phyloP scores from a whole-genome alignment of 2,888 invertebrate species.

The Agrotis clavis region DNA sequence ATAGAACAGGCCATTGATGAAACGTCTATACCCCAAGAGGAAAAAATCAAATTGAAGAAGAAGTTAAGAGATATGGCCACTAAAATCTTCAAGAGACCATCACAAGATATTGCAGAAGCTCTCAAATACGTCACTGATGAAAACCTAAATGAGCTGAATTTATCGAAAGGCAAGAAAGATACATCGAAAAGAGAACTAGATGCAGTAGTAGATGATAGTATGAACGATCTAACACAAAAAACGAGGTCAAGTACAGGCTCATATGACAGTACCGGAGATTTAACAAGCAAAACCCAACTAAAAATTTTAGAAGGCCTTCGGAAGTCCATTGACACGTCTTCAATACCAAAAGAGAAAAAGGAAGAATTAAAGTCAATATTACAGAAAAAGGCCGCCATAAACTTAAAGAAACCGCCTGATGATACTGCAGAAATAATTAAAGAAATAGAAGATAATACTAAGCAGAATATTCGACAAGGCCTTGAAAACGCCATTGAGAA shows the following conservation, averaged over 20 bases:
- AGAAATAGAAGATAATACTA: constrained; percentile 2
- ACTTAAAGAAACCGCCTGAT: not conserved
- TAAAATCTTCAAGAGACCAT: not conserved
- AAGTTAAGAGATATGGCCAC: not conserved
- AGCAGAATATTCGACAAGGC: constrained; percentile 6
- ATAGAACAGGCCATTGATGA: constrained; percentile 1
- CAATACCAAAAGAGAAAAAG: not conserved
- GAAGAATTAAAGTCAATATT: not conserved
- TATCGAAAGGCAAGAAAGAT: too few relatives aligned
- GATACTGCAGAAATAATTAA: not conserved
- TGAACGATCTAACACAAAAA: not conserved
- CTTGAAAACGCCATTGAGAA: not conserved
- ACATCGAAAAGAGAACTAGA: not conserved
- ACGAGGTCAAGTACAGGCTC: too few relatives aligned
- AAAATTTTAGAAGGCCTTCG: not conserved
- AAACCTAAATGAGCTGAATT: too few relatives aligned
- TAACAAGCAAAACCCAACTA: not conserved
- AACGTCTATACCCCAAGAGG: constrained; percentile 3
- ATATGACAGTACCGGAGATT: too few relatives aligned
- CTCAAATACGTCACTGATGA: too few relatives aligned
- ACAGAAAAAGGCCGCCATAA: not conserved
- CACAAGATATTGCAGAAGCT: too few relatives aligned
- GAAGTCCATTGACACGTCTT: not conserved
- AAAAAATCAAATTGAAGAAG: not conserved
- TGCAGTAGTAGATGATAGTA: constrained; percentile 7